Conservation (phyloP, 2,888 invertebrate genomes). For the Cephonodes hylas region DNA sequence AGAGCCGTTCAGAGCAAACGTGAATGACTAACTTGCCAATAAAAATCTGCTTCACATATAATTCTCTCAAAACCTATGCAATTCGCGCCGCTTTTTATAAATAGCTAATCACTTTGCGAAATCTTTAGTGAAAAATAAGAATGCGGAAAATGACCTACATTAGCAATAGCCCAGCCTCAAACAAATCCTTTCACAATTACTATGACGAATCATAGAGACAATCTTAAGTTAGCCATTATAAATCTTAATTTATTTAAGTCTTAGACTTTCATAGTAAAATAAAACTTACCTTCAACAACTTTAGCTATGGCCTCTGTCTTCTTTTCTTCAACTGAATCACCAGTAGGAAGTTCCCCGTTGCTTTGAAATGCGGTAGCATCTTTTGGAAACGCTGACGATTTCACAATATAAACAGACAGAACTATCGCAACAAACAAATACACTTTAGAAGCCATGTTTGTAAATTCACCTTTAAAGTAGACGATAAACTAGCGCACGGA, state of each 20-base stretch:
- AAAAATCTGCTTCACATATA: not conserved
- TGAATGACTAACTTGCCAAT: no score
- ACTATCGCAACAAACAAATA: conserved; percentile 27
- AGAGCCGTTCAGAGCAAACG: no score
- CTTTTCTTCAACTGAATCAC: conserved; percentile 3
- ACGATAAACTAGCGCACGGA: conserved; percentile 15
- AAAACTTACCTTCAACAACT: not conserved
- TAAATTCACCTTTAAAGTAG: conserved; percentile 18
- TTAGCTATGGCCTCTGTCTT: not conserved
- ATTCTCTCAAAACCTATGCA: no score
- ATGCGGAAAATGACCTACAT: no score
- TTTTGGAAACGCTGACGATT: conserved; percentile 38
- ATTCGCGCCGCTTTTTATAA: no score
- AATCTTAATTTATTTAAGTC: no score
- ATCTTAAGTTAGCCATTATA: not conserved
- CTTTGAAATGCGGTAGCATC: conserved; percentile 28
- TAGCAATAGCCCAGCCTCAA: no score
- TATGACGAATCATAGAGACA: not conserved
- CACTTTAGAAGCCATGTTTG: conserved; percentile 31
- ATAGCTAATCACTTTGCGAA: no score
- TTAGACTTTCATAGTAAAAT: not conserved
- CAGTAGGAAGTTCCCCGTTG: conserved; percentile 11
- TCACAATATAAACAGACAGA: conserved; percentile 28
- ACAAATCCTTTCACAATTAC: not conserved
- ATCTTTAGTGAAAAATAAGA: no score